A percentile compares a stretch with the other conserved stretches of the same genome.
phyloP scores from a whole-genome alignment of 2,797 vertebrate genomes.

The Oreochromis mossambicus region DNA sequence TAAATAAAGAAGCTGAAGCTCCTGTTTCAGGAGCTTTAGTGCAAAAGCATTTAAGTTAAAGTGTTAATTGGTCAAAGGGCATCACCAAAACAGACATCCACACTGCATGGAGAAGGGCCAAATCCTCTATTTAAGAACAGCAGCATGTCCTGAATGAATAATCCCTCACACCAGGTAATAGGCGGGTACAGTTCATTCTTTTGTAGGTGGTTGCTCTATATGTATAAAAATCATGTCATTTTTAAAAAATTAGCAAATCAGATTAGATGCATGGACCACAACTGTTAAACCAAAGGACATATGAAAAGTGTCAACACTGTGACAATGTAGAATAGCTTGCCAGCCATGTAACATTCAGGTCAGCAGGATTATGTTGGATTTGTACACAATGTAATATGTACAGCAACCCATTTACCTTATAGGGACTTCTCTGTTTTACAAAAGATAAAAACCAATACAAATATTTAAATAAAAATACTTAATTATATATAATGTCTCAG shows the following conservation, averaged over 20 bases:
- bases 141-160: background rate
- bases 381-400: background rate
- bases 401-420: background rate
- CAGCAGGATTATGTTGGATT: background rate
- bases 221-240: background rate
- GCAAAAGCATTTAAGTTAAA: background rate
- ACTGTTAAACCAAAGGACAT: background rate
- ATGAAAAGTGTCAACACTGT: background rate
- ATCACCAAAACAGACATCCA: background rate
- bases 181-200: background rate
- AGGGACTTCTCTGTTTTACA: background rate
- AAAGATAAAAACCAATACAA: background rate
- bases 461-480: background rate
- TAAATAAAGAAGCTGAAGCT: background rate
- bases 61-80: background rate
- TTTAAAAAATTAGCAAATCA: fast-evolving
- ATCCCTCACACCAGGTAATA: background rate
- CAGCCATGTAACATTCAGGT: background rate
- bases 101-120: background rate
- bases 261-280: background rate
- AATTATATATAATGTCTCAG: background rate
- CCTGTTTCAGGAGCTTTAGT: background rate
- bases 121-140: background rate
- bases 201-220: background rate
- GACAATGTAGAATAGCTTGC: background rate